Conservation (phyloP, 2,113 vertebrate genomes). For the Cololabis saira region DNA sequence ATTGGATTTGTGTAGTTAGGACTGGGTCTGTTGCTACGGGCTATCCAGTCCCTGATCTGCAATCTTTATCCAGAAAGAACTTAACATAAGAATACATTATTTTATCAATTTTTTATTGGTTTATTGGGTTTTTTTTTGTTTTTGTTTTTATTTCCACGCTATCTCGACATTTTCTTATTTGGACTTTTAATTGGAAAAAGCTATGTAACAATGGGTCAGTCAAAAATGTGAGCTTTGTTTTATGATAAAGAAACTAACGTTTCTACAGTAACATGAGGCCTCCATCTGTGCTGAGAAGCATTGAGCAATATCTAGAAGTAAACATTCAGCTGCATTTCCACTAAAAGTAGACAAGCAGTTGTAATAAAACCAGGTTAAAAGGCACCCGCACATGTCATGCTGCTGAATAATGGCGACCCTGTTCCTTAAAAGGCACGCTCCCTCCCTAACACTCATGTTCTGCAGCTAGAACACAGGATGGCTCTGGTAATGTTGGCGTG, state of each 20-base stretch:
- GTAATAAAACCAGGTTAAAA: too few relatives aligned
- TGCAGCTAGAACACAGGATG: constrained; percentile 48
- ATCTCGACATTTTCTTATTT: too few relatives aligned
- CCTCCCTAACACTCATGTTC: constrained; percentile 14
- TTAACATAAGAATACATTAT: too few relatives aligned
- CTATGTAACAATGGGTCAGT: neutral
- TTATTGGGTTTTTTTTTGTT: too few relatives aligned
- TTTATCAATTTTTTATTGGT: too few relatives aligned
- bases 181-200: too few relatives aligned
- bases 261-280: neutral
- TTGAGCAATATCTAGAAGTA: neutral
- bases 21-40: too few relatives aligned
- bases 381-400: constrained; percentile 40
- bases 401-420: constrained; percentile 49
- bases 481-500: constrained; percentile 49
- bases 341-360: constrained; percentile 28
- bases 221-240: neutral
- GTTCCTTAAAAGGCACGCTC: constrained; percentile 35
- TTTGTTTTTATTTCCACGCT: too few relatives aligned
- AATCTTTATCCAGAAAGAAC: too few relatives aligned
- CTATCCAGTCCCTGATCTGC: too few relatives aligned
- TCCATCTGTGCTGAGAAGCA: constrained; percentile 6
- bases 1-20: too few relatives aligned
- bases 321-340: neutral
- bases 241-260: neutral